Percentiles rank a stretch among this genome's conserved stretches.
Conservation (phyloP, 1,140 invertebrate species). For the Drosophila ohnishii region DNA sequence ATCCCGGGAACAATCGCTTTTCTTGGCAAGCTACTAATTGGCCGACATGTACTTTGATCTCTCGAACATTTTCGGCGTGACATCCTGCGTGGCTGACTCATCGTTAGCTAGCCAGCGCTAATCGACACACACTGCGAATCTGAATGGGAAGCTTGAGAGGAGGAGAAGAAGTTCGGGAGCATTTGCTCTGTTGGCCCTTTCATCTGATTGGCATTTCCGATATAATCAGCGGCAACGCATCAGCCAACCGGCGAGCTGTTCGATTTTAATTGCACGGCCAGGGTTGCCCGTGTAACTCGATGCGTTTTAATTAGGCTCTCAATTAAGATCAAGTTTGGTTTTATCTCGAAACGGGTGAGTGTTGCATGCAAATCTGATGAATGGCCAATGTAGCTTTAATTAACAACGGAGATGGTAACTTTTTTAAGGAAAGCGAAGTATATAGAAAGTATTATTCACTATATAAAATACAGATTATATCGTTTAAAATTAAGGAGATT, state of each 20-base stretch:
- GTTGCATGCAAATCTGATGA: constrained; percentile 27
- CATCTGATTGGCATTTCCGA: constrained; percentile 80
- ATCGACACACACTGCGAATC: constrained; percentile 26
- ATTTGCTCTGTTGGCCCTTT: constrained; percentile 56
- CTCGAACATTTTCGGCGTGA: constrained; percentile 43
- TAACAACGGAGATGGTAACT: neutral
- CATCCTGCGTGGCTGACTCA: constrained; percentile 44
- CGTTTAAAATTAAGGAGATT: too few relatives aligned
- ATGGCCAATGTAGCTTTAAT: constrained; percentile 6
- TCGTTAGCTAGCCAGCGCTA: constrained; percentile 30
- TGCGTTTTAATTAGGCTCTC: constrained; percentile 75
- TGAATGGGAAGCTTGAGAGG: neutral
- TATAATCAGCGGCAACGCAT: constrained; percentile 73
- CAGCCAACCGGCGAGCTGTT: constrained; percentile 59
- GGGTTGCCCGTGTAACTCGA: constrained; percentile 67
- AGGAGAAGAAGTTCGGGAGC: constrained; percentile 26
- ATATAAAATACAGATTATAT: neutral
- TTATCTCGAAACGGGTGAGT: constrained; percentile 45
- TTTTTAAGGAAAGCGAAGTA: neutral
- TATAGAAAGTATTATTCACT: neutral
- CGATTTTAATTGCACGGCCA: constrained; percentile 75
- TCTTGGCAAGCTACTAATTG: constrained; percentile 68
- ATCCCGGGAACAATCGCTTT: constrained; percentile 13
- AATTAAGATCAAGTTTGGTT: constrained; percentile 69
- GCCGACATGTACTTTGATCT: constrained; percentile 67